phyloP scores from a whole-genome alignment of 2,113 vertebrate species.

The Coregonus clupeaformis region DNA sequence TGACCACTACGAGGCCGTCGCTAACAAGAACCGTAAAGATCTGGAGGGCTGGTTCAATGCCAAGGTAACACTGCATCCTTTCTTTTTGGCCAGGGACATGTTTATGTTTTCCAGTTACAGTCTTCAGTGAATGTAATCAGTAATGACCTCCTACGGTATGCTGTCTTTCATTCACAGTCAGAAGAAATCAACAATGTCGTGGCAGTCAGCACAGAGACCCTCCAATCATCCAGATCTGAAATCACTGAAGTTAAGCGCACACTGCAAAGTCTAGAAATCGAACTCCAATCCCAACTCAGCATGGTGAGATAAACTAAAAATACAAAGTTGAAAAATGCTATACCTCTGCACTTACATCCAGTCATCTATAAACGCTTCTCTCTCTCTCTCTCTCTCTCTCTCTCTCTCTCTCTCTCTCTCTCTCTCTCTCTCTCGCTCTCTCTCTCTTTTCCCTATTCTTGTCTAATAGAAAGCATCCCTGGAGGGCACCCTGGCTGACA shows the following conservation, averaged over 20 bases:
- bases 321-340: not conserved
- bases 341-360: no score
- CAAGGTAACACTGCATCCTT: constrained; percentile 28
- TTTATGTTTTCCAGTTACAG: not conserved
- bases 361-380: no score
- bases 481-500: no score
- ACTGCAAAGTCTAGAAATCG: constrained; percentile 81
- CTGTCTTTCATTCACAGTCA: constrained; percentile 61
- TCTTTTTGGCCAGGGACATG: not conserved
- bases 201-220: constrained; percentile 61
- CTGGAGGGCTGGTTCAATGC: constrained; percentile 72
- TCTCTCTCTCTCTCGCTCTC: no score
- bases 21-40: constrained; percentile 76
- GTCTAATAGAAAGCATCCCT: no score
- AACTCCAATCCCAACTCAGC: constrained; percentile 79
- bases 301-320: constrained; percentile 71
- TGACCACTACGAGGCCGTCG: constrained; percentile 78
- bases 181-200: constrained; percentile 78
- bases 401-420: constrained; percentile 57
- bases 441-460: no score
- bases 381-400: not conserved
- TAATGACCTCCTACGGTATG: not conserved
- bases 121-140: not conserved
- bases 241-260: constrained; percentile 77
- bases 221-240: constrained; percentile 76